Percentiles rank a stretch among this genome's conserved stretches.
Evolutionary conservation across 2,797 vertebrate species (phyloP).

Genomic region (Typhlichthys subterraneus): DNA sequence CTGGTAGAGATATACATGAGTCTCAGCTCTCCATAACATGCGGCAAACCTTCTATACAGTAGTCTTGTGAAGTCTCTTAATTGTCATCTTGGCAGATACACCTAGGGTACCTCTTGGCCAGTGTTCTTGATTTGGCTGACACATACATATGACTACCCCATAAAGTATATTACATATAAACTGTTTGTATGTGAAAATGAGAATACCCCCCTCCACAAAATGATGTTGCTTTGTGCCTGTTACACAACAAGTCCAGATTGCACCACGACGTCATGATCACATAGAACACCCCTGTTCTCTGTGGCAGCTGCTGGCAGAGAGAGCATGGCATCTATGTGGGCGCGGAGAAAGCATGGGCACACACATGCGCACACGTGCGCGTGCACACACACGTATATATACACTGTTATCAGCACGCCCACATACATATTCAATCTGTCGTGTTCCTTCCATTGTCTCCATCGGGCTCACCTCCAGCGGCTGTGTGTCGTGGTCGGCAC

Average conservation of each 20-base stretch:
- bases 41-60: no score
- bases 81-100: no score
- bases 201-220: no score
- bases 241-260: conserved; percentile 22
- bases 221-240: neutral
- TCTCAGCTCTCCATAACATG: no score
- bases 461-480: conserved; percentile 80
- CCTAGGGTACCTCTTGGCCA: no score
- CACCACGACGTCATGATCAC: conserved; percentile 30
- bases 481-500: conserved; percentile 80
- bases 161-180: no score
- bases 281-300: conserved; percentile 39
- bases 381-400: conserved; percentile 14
- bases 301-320: conserved; percentile 35
- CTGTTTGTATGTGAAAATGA: neutral
- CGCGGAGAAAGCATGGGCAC: conserved; percentile 44
- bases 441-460: conserved; percentile 15
- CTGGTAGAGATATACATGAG: no score
- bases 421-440: neutral
- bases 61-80: no score
- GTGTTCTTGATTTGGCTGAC: no score
- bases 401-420: neutral
- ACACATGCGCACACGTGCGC: conserved; percentile 23
- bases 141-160: no score
- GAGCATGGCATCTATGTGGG: conserved; percentile 30